These are phyloP conservation scores for Tangara arthus DNA, from an alignment of 2,797 vertebrate genomes.

Conservation along the genomic window DNA sequence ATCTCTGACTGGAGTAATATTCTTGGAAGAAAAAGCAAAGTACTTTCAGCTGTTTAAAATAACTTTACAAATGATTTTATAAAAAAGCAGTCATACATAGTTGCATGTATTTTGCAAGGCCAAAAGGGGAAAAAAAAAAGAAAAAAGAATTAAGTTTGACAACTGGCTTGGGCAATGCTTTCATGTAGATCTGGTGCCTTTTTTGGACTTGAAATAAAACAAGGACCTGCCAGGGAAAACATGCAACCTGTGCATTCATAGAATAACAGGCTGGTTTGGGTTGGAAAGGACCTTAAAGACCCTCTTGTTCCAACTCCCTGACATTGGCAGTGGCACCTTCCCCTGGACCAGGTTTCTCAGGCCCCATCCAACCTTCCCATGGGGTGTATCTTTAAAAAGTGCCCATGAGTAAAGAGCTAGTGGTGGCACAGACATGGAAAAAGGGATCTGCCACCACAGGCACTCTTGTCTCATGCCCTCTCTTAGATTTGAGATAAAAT, in stretches of 20 bases:
- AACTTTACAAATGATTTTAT: background rate
- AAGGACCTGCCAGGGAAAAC: background rate
- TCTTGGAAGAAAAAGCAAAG: constrained; percentile 17
- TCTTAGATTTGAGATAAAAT: background rate
- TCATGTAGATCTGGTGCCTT: background rate
- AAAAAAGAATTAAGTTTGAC: background rate
- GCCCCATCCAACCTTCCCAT: background rate
- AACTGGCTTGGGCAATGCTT: background rate
- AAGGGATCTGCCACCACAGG: background rate
- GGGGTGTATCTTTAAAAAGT: background rate
- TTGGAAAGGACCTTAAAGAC: background rate
- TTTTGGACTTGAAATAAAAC: background rate
- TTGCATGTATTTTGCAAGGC: background rate
- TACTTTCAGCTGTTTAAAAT: constrained; percentile 34
- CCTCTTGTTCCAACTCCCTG: too few species aligned
- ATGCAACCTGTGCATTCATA: background rate
- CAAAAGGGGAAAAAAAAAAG: background rate
- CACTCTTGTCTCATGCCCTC: background rate
- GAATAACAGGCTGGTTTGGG: background rate
- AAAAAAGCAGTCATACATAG: background rate
- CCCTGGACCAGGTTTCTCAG: background rate
- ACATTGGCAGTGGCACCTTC: background rate
- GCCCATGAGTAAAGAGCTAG: background rate
- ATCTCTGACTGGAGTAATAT: background rate
- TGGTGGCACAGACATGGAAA: background rate